Evolutionary conservation across 2,888 invertebrate genomes (phyloP).

Genomic region (Cecidostiba fungosa): DNA sequence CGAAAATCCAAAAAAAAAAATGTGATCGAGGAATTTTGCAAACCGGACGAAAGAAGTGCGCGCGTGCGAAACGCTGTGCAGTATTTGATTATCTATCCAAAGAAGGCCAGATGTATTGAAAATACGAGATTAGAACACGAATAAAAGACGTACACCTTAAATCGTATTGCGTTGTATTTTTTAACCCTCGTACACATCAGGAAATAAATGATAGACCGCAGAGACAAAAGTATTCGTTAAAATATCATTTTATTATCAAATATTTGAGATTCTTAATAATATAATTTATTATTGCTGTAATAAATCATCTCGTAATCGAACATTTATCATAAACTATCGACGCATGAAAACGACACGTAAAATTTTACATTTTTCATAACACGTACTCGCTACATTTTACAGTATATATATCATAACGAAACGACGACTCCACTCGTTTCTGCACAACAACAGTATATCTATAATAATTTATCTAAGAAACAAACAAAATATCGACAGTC

Average conservation of each 20-base stretch:
- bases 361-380: constrained; percentile 19
- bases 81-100: constrained; percentile 62
- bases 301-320: constrained; percentile 19
- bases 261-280: constrained; percentile 48
- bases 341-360: background rate
- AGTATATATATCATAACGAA: background rate
- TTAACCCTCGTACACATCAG: background rate
- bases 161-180: background rate
- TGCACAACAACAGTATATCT: background rate
- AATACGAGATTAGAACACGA: constrained; percentile 74
- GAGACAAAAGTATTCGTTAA: background rate
- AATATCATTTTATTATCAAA: constrained; percentile 37
- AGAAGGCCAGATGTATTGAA: constrained; percentile 72
- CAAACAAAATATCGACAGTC: constrained; percentile 7
- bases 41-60: constrained; percentile 37
- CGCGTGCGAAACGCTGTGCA: constrained; percentile 34
- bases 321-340: constrained; percentile 19
- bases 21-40: constrained; percentile 41
- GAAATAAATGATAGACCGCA: background rate
- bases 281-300: constrained; percentile 33
- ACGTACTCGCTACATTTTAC: background rate
- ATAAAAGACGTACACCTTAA: constrained; percentile 75
- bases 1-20: constrained; percentile 55
- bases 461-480: constrained; percentile 5
- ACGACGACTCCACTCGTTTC: background rate